phyloP scores from a whole-genome alignment of 2,888 invertebrate species.

The Steinernema carpocapsae region DNA sequence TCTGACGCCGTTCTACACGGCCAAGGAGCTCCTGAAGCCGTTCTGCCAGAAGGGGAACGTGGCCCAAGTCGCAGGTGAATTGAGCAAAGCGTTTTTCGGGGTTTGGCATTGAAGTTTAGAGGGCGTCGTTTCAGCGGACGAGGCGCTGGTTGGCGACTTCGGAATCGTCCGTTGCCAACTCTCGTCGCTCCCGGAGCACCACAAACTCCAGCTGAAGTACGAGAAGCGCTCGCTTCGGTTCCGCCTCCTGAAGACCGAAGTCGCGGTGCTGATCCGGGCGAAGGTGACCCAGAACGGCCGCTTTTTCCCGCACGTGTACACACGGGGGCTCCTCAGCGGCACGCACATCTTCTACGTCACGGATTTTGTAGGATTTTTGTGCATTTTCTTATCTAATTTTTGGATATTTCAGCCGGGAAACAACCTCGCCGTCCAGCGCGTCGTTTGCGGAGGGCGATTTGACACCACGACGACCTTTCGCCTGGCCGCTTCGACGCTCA shows the following conservation, averaged over 20 bases:
- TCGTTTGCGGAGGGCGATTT: not conserved
- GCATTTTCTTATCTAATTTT: not conserved
- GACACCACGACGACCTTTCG: not conserved
- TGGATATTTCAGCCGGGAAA: not conserved
- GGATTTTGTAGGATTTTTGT: not conserved
- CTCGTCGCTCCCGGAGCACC: not conserved
- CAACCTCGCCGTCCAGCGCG: not conserved
- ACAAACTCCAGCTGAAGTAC: not conserved
- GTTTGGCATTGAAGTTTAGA: not conserved
- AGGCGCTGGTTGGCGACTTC: not conserved
- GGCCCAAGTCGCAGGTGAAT: not conserved
- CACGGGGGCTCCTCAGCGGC: not conserved
- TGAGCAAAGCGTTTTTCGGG: not conserved
- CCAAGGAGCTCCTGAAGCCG: not conserved
- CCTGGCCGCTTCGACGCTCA: not conserved
- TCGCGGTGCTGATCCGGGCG: not conserved
- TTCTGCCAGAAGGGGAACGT: not conserved
- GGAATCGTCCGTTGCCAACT: not conserved
- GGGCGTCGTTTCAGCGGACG: not conserved
- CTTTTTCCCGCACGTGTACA: not conserved
- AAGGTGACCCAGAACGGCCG: not conserved
- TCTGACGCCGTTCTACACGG: not conserved
- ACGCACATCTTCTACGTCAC: constrained; percentile 3
- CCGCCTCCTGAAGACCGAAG: not conserved
- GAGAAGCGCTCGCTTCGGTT: not conserved